These are phyloP conservation scores for Salmo trutta DNA, from an alignment of 2,797 vertebrate genomes.

Conservation along the genomic window DNA sequence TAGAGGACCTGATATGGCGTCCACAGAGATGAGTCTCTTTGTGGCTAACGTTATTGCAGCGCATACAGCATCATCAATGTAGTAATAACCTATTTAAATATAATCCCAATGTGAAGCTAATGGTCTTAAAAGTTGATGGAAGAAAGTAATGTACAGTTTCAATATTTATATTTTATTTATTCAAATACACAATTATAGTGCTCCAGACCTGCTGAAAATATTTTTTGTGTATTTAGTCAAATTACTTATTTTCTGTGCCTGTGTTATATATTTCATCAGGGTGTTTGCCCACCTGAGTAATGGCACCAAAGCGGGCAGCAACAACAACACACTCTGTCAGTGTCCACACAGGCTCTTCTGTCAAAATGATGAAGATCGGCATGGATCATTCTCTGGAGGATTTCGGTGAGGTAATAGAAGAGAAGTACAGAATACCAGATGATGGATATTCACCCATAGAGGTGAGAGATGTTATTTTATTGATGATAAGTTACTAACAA, in stretches of 20 bases:
- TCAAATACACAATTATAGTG: background rate
- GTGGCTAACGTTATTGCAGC: background rate
- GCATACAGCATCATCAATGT: background rate
- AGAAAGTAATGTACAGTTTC: background rate
- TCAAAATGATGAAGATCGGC: background rate
- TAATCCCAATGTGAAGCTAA: background rate
- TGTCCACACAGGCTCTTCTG: background rate
- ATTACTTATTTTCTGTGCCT: background rate
- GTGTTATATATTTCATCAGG: background rate
- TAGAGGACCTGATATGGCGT: background rate
- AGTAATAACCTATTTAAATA: background rate
- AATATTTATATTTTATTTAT: background rate
- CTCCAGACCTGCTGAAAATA: background rate
- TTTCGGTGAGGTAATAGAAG: background rate
- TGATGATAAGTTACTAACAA: background rate
- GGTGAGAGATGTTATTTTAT: background rate
- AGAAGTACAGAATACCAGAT: slow-evolving; percentile 2
- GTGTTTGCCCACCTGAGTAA: background rate
- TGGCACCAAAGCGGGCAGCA: background rate
- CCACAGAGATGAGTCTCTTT: background rate
- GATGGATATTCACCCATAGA: slow-evolving; percentile 7
- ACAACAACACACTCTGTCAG: background rate
- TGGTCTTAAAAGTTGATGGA: background rate
- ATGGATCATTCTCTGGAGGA: slow-evolving; percentile 1
- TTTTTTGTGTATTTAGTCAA: background rate